phyloP scores from a whole-genome alignment of 2,797 vertebrate species.

The Salarias fasciatus region DNA sequence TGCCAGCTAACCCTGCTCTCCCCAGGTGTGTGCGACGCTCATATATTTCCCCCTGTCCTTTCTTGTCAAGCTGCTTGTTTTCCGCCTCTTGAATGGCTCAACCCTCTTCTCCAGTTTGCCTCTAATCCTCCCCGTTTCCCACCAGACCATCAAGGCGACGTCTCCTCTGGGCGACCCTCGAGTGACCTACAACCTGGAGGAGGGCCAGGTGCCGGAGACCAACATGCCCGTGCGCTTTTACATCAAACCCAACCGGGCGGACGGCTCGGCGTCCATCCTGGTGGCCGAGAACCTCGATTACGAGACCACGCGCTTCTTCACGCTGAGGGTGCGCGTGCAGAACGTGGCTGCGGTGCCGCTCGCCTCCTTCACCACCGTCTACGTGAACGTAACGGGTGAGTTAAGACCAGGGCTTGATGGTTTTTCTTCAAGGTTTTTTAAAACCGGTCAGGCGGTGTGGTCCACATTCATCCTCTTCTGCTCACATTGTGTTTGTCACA shows the following conservation, averaged over 20 bases:
- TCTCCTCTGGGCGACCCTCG: conserved; percentile 88
- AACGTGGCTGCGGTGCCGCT: conserved; percentile 88
- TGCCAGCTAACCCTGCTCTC: neutral
- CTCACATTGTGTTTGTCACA: too few relatives aligned
- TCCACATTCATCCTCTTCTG: too few relatives aligned
- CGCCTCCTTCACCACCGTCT: conserved; percentile 88
- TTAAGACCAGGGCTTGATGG: too few relatives aligned
- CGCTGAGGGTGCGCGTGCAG: conserved; percentile 87
- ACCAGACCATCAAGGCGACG: conserved; percentile 89
- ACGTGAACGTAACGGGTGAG: conserved; percentile 88
- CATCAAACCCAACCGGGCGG: conserved; percentile 88
- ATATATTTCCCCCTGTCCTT: conserved; percentile 10
- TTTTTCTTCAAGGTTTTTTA: too few relatives aligned
- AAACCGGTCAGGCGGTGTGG: too few relatives aligned
- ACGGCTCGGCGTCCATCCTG: conserved; percentile 89
- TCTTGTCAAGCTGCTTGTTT: conserved; percentile 10
- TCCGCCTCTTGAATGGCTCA: neutral
- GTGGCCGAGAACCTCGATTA: conserved; percentile 91
- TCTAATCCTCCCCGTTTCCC: neutral
- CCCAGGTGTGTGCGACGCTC: conserved; percentile 3
- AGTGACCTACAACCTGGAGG: conserved; percentile 91
- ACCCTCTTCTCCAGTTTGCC: neutral
- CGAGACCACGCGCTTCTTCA: conserved; percentile 87
- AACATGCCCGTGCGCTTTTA: conserved; percentile 93
- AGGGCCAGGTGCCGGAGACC: conserved; percentile 90